phyloP scores from a whole-genome alignment of 2,888 invertebrate genomes.

The Aphidius colemani region DNA sequence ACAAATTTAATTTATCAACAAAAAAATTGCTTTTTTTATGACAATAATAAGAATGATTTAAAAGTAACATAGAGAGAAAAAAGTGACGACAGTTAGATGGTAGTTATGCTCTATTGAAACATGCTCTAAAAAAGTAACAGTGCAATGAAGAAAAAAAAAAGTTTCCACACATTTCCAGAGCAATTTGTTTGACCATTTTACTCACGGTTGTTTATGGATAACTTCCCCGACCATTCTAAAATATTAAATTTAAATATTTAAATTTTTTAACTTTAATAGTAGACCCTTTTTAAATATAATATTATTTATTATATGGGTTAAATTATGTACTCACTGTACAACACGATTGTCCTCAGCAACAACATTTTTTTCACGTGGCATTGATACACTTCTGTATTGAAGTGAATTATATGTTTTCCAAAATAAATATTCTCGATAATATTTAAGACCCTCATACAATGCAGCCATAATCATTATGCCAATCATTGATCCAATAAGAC shows the following conservation, averaged over 20 bases:
- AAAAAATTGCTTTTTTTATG: constrained; percentile 5
- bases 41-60: background rate
- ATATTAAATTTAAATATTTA: constrained; percentile 44
- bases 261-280: background rate
- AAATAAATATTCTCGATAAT: constrained; percentile 74
- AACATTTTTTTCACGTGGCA: constrained; percentile 72
- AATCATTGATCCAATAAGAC: constrained; percentile 87
- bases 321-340: constrained; percentile 72
- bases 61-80: background rate
- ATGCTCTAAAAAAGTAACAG: constrained; percentile 4
- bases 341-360: constrained; percentile 72
- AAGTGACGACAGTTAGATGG: constrained; percentile 4
- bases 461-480: constrained; percentile 91
- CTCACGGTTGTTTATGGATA: constrained; percentile 76
- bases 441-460: constrained; percentile 94
- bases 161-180: constrained; percentile 23
- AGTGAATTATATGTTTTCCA: constrained; percentile 86
- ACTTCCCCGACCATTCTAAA: constrained; percentile 73
- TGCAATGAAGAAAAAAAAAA: constrained; percentile 17
- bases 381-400: constrained; percentile 83
- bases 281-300: background rate
- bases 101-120: constrained; percentile 10
- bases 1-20: constrained; percentile 8
- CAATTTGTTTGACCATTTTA: constrained; percentile 45
- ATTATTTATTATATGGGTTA: background rate